These are phyloP conservation scores for Tetragnatha montana DNA, from an alignment of 2,888 invertebrate species.

Conservation along the genomic window DNA sequence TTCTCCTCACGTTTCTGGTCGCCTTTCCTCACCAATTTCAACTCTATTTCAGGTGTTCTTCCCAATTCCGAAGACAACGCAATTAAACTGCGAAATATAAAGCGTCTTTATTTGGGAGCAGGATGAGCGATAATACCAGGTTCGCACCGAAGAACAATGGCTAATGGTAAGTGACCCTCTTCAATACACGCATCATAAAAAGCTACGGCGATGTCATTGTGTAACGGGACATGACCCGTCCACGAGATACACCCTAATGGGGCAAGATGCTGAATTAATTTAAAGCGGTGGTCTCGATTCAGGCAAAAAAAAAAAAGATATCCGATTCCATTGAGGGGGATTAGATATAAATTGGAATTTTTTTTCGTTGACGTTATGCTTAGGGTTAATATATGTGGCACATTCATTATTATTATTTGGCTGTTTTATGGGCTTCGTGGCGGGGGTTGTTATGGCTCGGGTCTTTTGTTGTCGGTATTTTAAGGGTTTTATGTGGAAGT, in stretches of 20 bases:
- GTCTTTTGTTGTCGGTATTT: not conserved
- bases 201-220: not conserved
- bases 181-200: constrained; percentile 3
- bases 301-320: not conserved
- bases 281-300: not conserved
- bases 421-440: not conserved
- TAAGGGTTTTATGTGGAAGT: not conserved
- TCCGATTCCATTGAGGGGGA: not conserved
- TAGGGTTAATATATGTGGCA: not conserved
- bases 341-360: not conserved
- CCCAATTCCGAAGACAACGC: not conserved
- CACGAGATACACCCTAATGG: not conserved
- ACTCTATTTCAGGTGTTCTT: not conserved
- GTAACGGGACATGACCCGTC: not conserved
- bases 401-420: not conserved
- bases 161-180: constrained; percentile 7
- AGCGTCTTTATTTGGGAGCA: not conserved
- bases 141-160: constrained; percentile 17
- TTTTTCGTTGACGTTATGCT: constrained; percentile 1
- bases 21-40: not conserved
- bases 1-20: not conserved
- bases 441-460: not conserved
- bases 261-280: constrained; percentile 12
- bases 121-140: constrained; percentile 14
- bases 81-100: constrained; percentile 22